Percentiles rank a stretch among this genome's conserved stretches.
phyloP scores from a whole-genome alignment of 2,113 vertebrate species.

The Thalassarche chlororhynchos region DNA sequence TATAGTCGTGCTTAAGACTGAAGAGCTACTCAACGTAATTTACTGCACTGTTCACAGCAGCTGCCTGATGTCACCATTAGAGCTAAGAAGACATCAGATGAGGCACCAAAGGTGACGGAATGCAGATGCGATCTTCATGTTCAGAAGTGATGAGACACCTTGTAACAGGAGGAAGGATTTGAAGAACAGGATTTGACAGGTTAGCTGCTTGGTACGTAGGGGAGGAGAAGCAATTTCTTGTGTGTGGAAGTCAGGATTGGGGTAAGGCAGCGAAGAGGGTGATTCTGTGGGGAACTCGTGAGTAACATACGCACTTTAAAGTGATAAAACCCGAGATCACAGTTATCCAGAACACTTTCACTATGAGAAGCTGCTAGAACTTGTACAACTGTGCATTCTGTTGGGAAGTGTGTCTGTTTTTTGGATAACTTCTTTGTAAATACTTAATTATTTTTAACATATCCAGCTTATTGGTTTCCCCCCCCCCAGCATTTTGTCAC shows the following conservation, averaged over 20 bases:
- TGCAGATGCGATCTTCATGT: background rate
- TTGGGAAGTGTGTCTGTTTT: background rate
- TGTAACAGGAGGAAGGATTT: background rate
- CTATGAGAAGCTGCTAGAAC: background rate
- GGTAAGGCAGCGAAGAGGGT: background rate
- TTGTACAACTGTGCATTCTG: background rate
- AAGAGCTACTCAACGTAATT: background rate
- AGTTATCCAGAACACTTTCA: background rate
- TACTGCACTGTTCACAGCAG: background rate
- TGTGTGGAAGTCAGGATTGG: background rate
- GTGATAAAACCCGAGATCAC: background rate
- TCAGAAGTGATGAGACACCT: background rate
- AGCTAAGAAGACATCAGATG: background rate
- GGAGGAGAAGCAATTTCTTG: background rate
- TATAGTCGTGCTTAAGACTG: background rate
- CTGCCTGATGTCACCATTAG: background rate
- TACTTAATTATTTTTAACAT: background rate
- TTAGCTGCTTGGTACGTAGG: background rate
- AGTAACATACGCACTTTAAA: background rate
- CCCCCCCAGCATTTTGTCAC: background rate
- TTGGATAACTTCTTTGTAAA: background rate
- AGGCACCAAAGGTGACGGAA: background rate
- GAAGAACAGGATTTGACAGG: background rate
- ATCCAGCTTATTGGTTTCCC: background rate
- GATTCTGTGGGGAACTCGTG: background rate